Conservation (phyloP, 2,113 vertebrate genomes). For the Lamprotornis superbus region DNA sequence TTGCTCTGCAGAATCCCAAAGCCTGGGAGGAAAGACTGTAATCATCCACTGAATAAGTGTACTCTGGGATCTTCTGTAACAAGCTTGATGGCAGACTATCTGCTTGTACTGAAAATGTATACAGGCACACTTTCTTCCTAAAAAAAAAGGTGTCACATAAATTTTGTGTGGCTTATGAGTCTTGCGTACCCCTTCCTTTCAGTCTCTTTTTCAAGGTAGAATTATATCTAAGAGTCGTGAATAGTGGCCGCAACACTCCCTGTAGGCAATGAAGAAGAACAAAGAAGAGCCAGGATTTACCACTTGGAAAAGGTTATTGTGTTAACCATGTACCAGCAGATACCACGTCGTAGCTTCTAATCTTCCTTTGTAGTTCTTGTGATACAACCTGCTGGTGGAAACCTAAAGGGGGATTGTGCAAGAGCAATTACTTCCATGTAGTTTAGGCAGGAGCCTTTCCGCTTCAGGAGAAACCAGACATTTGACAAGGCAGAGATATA, state of each 20-base stretch:
- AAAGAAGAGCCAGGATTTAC: background rate
- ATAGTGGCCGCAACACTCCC: background rate
- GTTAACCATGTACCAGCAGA: background rate
- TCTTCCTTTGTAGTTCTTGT: background rate
- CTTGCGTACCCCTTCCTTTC: background rate
- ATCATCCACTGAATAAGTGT: background rate
- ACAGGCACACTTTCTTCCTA: background rate
- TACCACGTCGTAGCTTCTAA: background rate
- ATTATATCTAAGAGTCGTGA: background rate
- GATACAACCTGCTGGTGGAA: background rate
- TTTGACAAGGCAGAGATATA: background rate
- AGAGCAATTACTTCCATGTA: background rate
- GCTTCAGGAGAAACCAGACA: background rate
- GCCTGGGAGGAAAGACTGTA: background rate
- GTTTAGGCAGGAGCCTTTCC: background rate
- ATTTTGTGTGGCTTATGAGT: fast-evolving
- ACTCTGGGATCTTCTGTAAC: background rate
- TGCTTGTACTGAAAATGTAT: background rate
- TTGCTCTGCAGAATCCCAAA: background rate
- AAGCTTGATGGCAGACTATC: background rate
- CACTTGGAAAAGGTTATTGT: background rate
- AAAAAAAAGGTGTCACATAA: background rate
- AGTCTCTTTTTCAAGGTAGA: background rate
- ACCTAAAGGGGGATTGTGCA: background rate
- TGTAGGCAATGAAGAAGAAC: background rate